Base-by-base conservation (phyloP, 2,113 vertebrate genomes). In the Lasiurus borealis region DNA sequence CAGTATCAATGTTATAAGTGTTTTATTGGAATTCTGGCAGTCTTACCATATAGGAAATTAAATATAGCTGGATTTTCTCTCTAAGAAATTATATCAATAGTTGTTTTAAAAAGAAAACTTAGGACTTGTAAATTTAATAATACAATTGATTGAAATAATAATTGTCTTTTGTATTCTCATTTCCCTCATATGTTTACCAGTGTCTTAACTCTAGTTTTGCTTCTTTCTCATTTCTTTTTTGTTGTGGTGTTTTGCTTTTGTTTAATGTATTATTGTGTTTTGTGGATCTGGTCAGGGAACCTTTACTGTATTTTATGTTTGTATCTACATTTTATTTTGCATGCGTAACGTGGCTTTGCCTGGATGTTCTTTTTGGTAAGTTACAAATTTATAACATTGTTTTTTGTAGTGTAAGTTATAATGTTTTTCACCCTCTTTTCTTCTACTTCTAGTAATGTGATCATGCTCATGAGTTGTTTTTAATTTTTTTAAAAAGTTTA, bases 291-390 rank as follows among this genome's bases (percentile, higher is more conserved):
- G 98, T 98, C 97, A 96, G 98, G 98, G 98, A 98, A 98, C 98
- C 98, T 96, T 99, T 98, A 99, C 98, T 98, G 98, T 98, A 99
- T 99, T 99, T 99, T 99, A 99, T 99, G 99, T 99, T 99, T 99
- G 98, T 98, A 99, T 99, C 98, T 99, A 98, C 98, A 98, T 99
- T 99, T 99, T 99, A 98, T 99, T 99, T 98, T 99, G 99, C 99
- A 99, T 99, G 99, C 99, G 98, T 99, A 99, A 99, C 99, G 99
- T 99, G 99, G 99, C 99, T 99, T 99, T 99, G 98, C 99, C 99
- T 99, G 99, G 99, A 99, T 99, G 99, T 99, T 99, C 99, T 99
- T 99, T 99, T 99, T 99, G 99, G 99, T 99, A 99, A 99, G 99
- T 99, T 99, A 97, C 98, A 97, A 98, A 98, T 98, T 98, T 98